Base-by-base conservation (phyloP, 2,888 invertebrate species). In the Drosophila falleni region DNA sequence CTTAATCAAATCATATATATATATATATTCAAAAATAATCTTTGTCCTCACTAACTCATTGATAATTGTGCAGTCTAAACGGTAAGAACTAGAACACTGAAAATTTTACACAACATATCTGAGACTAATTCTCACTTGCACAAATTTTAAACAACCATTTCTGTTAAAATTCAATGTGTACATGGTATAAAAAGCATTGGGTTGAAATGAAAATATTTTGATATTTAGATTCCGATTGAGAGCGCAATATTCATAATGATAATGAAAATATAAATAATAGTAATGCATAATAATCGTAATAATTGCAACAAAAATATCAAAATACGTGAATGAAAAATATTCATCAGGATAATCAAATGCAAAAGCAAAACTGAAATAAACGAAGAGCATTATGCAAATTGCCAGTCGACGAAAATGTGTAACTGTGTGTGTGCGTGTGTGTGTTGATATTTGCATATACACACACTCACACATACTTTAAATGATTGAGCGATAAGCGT, bases 331-430 rank as follows among this genome's bases (percentile, higher is more conserved):
- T 2, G 37, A 47, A 62, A 11, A 33, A 61, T 71, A 67, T 70
- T 69, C 70, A 74, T 55, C 69, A 61, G 33, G 42, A 68, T 71
- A 63, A 55, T 42, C 53, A 59, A 73, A 67, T 51, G 63, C 46
- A 29, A 75, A 50, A 58, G 39, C 51, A 71, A 80, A 72, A 37
- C 37, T 37, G 50, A 70, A 72, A 66, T 64, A 63, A 65, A 56
- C 69, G 72, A 58, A 16, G 29, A 46, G 47, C 68, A 80, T 69
- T 76, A 76, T 75, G 80, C 68, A 78, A 74, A 78, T 77, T 56
- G 50, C 16, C 41, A 50, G 29, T 29, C 8, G 13, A 42, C 23
- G 19, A 47, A 19, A 33, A 9, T 44, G 15, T 59, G 16, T 59
- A 31, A 23, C 47, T 63, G 59, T 55, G 61, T 41, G 44, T 54